A percentile compares a stretch with the other conserved stretches of the same genome.
phyloP scores from a whole-genome alignment of 2,888 invertebrate species.

The Erebia epiphron region DNA sequence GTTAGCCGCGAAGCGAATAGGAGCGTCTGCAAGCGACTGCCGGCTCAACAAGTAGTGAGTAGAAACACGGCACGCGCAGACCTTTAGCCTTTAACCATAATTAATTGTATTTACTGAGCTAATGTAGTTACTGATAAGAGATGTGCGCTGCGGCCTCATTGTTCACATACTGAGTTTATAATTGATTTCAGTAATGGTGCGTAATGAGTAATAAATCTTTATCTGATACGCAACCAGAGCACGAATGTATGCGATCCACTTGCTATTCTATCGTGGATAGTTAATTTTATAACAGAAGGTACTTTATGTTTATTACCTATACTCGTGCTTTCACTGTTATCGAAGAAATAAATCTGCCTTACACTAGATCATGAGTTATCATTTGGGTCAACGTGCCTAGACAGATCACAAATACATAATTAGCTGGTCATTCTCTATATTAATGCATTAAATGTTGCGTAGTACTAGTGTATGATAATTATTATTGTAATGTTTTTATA shows the following conservation, averaged over 20 bases:
- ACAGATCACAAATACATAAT: conserved; percentile 24
- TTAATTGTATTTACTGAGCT: conserved; percentile 69
- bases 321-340: conserved; percentile 24
- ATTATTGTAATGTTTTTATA: background rate
- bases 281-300: conserved; percentile 20
- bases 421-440: conserved; percentile 24
- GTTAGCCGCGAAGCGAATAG: conserved; percentile 37
- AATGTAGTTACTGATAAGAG: conserved; percentile 66
- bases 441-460: conserved; percentile 23
- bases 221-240: conserved; percentile 45
- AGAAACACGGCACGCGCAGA: conserved; percentile 71
- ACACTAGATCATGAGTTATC: conserved; percentile 35
- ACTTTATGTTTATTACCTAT: conserved; percentile 19
- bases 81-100: conserved; percentile 74
- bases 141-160: conserved; percentile 66
- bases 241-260: conserved; percentile 16
- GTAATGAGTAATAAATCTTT: conserved; percentile 49
- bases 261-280: conserved; percentile 27
- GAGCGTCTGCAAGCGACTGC: conserved; percentile 57
- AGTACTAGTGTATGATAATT: conserved; percentile 2
- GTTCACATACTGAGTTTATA: conserved; percentile 58
- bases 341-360: conserved; percentile 29
- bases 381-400: conserved; percentile 26
- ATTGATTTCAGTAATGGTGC: conserved; percentile 64
- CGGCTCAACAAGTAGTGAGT: conserved; percentile 47